Evolutionary conservation across 1,140 invertebrate species (phyloP), one percentile per base, ranked within the genome.

Genomic region (Planococcus citri): DNA sequence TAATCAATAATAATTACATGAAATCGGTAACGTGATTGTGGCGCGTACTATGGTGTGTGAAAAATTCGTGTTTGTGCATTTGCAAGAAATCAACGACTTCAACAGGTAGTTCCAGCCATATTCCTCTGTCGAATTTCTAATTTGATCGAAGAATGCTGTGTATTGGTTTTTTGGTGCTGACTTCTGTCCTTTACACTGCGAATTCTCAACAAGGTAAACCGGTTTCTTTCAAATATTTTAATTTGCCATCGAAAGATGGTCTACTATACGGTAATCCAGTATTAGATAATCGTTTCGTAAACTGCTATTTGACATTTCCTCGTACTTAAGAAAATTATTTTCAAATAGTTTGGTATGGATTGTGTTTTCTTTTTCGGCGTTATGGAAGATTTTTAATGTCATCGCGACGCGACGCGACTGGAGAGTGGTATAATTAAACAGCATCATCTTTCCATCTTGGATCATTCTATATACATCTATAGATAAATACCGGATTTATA

Each of bases 161-260:
- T 27, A 25, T 64, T 25, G 22, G 25, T 64, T 64, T 64, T 64
- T 64, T 64, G 60, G 60, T 64, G 60, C 60, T 64, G 25, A 64
- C 25, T 64, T 64, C 60, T 24, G 60, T 64, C 21, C 60, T 64
- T 27, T 64, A 20, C 25, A 64, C 60, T 64, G 60, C 60, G 25
- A 64, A 64, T 64, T 64, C 60, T 64, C 60, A 64, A 25, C 60
- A 64, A 64, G 60, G 60, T 64, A 64, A 64, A 64, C 60, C 25
- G 22, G 60, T 64, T 64, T 64, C 51, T 24, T 64, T 64, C 9
- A 25, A 64, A 25, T 64, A 64, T 64, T 64, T 24, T 64, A 64
- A 64, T 64, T 64, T n/a, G 17, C 21, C 29, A 33, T 33, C 29
- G 29, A 33, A n/a, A 37, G 41, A 51, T 51, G n/a, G 41, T 51